Evolutionary conservation across 2,888 invertebrate species (phyloP).

Genomic region (Caenorhabditis sp.): DNA sequence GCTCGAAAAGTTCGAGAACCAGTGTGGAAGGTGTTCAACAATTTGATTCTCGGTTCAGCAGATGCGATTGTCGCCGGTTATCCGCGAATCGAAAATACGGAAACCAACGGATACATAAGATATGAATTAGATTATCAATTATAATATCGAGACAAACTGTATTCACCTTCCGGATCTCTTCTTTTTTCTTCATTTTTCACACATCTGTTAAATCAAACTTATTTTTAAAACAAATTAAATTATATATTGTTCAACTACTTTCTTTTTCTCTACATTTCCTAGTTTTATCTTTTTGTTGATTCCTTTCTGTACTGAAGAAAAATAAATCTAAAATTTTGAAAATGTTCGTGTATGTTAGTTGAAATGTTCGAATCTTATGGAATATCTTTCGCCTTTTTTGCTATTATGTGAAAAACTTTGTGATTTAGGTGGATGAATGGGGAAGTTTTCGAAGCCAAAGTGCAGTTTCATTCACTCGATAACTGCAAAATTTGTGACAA

Average conservation of each 20-base stretch:
- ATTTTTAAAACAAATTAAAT: background rate
- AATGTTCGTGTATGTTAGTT: background rate
- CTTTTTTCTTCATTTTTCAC: background rate
- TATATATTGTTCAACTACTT: constrained; percentile 5
- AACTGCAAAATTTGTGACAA: background rate
- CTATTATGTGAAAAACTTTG: background rate
- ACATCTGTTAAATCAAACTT: background rate
- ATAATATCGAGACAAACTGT: constrained; percentile 71
- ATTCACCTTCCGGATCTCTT: background rate
- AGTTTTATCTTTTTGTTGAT: background rate
- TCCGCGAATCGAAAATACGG: constrained; percentile 93
- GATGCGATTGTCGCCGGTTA: constrained; percentile 96
- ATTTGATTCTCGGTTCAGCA: constrained; percentile 94
- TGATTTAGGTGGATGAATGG: background rate
- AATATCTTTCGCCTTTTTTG: background rate
- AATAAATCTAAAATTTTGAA: background rate
- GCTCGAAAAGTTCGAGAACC: constrained; percentile 98
- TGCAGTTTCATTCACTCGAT: background rate
- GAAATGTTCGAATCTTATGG: background rate
- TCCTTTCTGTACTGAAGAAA: constrained; percentile 5
- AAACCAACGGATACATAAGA: constrained; percentile 88
- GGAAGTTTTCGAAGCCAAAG: background rate
- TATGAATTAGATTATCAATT: constrained; percentile 92
- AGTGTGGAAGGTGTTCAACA: constrained; percentile 97
- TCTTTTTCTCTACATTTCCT: constrained; percentile 2